Evolutionary conservation across 2,888 invertebrate genomes (phyloP).

Genomic region (Noctua janthe): DNA sequence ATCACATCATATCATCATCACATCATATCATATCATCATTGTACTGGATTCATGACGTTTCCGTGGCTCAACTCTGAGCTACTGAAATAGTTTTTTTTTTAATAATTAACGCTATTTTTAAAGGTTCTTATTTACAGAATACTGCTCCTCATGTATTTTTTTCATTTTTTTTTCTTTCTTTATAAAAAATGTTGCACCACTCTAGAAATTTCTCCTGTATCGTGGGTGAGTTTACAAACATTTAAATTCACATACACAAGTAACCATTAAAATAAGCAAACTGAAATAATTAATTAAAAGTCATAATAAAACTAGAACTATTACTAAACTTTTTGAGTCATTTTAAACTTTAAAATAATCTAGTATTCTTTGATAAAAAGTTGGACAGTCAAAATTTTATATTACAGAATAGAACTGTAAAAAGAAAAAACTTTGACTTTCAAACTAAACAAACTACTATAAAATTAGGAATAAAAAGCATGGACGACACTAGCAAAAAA

Average conservation of each 20-base stretch:
- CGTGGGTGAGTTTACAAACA: no score
- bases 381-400: neutral
- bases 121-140: neutral
- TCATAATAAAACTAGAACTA: neutral
- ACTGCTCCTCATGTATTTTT: neutral
- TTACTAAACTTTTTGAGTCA: neutral
- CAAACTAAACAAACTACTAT: conserved; percentile 17
- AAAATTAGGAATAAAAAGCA: conserved; percentile 19
- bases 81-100: no score
- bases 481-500: neutral
- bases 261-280: neutral
- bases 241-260: no score
- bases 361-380: neutral
- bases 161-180: no score
- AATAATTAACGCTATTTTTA: no score
- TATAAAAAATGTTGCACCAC: no score
- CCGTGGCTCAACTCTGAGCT: no score
- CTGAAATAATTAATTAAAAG: neutral
- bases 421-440: conserved; percentile 28
- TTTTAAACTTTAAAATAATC: neutral
- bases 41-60: no score
- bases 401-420: neutral
- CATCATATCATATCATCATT: no score
- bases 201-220: no score
- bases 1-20: no score